phyloP scores from a whole-genome alignment of 53 echinoderm and acorn worm species.

The Zoroaster sp. region DNA sequence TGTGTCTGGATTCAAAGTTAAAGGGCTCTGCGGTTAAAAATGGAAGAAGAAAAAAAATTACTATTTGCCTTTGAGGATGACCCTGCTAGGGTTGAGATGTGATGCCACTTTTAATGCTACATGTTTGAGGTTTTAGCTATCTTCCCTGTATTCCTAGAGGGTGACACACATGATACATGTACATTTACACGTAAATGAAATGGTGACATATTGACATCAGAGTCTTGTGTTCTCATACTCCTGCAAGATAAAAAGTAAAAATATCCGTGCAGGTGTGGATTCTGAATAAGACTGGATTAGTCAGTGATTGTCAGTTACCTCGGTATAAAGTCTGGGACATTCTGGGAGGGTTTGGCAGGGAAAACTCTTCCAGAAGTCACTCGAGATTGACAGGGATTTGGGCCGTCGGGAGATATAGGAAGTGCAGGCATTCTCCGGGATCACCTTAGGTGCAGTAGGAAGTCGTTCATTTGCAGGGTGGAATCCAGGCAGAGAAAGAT shows the following conservation, averaged over 20 bases:
- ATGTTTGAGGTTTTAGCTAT: not conserved
- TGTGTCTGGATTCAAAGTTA: not conserved
- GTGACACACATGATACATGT: too few species aligned
- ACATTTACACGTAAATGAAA: too few species aligned
- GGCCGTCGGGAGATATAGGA: not conserved
- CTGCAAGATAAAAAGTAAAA: too few species aligned
- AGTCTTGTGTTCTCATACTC: too few species aligned
- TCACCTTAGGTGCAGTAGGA: not conserved
- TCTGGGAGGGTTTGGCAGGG: not conserved
- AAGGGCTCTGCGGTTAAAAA: not conserved
- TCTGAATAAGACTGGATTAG: not conserved
- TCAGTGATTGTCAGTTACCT: not conserved
- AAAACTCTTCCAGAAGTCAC: not conserved
- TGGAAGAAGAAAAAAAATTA: not conserved
- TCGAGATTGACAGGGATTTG: not conserved
- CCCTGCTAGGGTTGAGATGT: too few species aligned
- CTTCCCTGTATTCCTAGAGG: too few species aligned
- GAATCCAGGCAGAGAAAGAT: slow-evolving; percentile 9
- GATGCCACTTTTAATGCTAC: not conserved
- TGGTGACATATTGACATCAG: too few species aligned
- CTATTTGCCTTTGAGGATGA: not conserved
- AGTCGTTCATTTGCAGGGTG: slow-evolving; percentile 8
- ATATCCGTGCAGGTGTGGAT: too few species aligned
- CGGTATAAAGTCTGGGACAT: not conserved
- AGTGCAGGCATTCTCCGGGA: not conserved